Conservation (phyloP, 2,113 vertebrate genomes). For the Larimichthys polyactis region DNA sequence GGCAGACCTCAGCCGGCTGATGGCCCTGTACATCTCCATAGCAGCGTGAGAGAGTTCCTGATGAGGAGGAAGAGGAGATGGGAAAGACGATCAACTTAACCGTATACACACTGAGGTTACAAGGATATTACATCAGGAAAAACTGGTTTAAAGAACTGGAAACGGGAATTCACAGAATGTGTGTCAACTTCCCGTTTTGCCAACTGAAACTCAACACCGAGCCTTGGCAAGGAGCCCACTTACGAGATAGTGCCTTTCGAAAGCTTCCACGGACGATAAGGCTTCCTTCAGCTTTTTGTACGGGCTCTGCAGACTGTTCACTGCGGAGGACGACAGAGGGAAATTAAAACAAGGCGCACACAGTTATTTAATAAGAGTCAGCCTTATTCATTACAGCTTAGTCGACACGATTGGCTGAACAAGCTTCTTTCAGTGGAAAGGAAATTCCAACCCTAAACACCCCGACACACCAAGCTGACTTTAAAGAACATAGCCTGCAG, state of each 20-base stretch:
- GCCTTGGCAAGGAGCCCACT: conserved; percentile 65
- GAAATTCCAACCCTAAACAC: neutral
- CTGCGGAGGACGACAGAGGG: conserved; percentile 78
- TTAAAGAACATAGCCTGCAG: neutral
- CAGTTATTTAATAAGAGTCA: neutral
- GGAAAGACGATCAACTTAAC: conserved; percentile 30
- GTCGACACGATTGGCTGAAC: neutral
- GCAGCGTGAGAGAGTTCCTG: conserved; percentile 96
- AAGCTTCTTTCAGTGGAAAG: conserved; percentile 5
- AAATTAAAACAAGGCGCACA: neutral
- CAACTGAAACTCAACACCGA: conserved; percentile 12
- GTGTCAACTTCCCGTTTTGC: neutral
- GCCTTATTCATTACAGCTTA: neutral
- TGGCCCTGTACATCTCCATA: conserved; percentile 95
- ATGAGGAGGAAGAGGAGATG: conserved; percentile 3
- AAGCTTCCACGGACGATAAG: conserved; percentile 95
- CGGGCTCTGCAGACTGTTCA: conserved; percentile 93
- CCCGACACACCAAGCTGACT: neutral
- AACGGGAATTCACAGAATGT: conserved; percentile 12
- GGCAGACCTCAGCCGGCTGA: conserved; percentile 91
- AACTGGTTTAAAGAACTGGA: neutral
- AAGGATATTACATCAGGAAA: conserved; percentile 34
- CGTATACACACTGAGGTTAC: conserved; percentile 1
- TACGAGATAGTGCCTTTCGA: conserved; percentile 98
- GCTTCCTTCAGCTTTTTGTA: conserved; percentile 99